A percentile compares a stretch with the other conserved stretches of the same genome.
These are phyloP conservation scores for Mnemiopsis leidyi DNA, from an alignment of 37 sponge, comb jelly and placozoan genomes.

Conservation along the genomic window DNA sequence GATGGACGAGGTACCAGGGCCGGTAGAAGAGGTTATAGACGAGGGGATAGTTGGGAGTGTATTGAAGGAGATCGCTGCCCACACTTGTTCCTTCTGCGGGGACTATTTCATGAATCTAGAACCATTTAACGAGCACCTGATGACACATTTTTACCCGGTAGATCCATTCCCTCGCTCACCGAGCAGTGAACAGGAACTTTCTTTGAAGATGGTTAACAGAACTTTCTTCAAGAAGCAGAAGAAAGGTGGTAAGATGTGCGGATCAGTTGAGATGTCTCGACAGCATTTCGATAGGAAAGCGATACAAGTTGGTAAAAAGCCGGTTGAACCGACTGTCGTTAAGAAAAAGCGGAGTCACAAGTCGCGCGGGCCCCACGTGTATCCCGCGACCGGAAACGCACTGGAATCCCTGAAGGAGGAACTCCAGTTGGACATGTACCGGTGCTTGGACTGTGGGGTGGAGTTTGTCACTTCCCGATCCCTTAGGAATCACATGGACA, in stretches of 20 bases:
- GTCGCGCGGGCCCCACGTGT: background rate
- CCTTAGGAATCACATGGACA: background rate
- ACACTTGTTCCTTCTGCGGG: background rate
- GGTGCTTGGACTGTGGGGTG: background rate
- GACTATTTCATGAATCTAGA: background rate
- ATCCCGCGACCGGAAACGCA: background rate
- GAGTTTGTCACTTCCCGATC: background rate
- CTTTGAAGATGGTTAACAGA: background rate
- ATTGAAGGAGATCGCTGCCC: background rate
- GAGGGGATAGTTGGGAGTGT: background rate
- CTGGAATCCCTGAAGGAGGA: background rate
- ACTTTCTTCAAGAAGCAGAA: background rate
- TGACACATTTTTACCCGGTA: background rate
- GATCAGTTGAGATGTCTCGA: background rate
- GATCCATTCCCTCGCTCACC: background rate
- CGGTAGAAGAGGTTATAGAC: background rate
- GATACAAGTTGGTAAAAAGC: background rate
- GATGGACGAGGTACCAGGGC: background rate
- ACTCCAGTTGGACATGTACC: background rate
- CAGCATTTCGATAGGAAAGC: background rate
- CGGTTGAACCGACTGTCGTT: background rate
- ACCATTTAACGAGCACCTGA: background rate
- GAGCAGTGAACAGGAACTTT: background rate
- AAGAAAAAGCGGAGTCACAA: background rate
- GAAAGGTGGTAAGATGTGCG: background rate